Base-by-base conservation (phyloP, 2,888 invertebrate genomes). In the Serrognathus titanus region DNA sequence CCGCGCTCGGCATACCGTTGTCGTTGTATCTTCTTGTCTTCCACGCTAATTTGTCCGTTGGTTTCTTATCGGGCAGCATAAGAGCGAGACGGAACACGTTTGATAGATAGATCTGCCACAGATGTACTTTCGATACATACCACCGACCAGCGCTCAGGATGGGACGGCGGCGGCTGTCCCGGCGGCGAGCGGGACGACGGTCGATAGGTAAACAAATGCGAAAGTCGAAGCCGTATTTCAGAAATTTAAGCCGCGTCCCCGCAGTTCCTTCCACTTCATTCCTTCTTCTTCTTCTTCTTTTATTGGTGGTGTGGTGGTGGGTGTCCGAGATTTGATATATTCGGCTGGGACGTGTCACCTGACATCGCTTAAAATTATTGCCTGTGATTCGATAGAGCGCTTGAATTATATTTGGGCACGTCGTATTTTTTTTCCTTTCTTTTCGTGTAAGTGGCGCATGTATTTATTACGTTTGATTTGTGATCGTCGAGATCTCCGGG, bases 321-420 rank as follows among this genome's bases (percentile, higher is more conserved):
- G 43, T 43, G 43, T 43, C 43, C 43, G 43, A 43, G 43, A 43
- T 43, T 43, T 43, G 43, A 43, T 43, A 43, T 43, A 43, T 43
- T 13, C 43, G 43, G 43, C 20, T 43, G 43, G 20, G 16, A 43
- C 13, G 43, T 43, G 43, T 43, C 43, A 43, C 43, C 43, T 43
- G 43, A 43, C 43, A 43, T 43, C 43, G 13, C 12, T 43, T 13
- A 43, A 16, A 43, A 43, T 43, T 43, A 43, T 16, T 13, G 43
- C 43, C 43, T 13, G 43, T 16, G 10, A 43, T 43, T 20, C 12
- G 43, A 13, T 12, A 40, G 40, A 11, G 11, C 40, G 40, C 12
- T 43, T 43, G 43, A 43, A 43, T 43, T 43, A 43, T 43, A 16
- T 43, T 43, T 20, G 43, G 10, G 13, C 9, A 43, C 16, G 20